Conservation (phyloP, 2,113 vertebrate species). For the Telmatochromis brachygnathus region DNA sequence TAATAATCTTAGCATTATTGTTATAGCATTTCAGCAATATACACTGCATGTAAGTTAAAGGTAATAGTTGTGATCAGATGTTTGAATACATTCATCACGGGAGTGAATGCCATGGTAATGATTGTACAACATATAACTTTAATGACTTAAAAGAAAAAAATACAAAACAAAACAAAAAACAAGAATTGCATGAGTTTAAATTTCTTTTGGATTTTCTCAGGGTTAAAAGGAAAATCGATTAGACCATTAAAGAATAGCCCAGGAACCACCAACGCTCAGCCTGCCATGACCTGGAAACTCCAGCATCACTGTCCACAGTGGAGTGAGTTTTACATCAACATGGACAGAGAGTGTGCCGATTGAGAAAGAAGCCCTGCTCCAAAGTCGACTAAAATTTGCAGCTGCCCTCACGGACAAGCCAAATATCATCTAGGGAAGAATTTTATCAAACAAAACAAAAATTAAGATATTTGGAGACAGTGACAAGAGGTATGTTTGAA, state of each 20-base stretch:
- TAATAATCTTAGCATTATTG: not conserved
- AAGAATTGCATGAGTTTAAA: not conserved
- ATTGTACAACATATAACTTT: not conserved
- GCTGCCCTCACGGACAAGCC: not conserved
- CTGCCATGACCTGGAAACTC: not conserved
- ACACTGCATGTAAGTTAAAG: not conserved
- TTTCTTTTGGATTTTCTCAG: not conserved
- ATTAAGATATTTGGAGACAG: not conserved
- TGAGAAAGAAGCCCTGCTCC: not conserved
- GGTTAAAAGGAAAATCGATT: not conserved
- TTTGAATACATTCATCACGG: not conserved
- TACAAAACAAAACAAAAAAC: not conserved
- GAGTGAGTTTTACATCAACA: not conserved
- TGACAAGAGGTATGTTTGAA: not conserved
- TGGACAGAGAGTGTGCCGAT: not conserved
- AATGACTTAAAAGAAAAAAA: not conserved
- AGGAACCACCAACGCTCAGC: not conserved
- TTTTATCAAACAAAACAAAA: not conserved
- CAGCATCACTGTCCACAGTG: not conserved
- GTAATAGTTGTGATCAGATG: not conserved
- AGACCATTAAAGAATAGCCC: not conserved
- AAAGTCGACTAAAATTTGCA: not conserved
- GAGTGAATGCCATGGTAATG: not conserved
- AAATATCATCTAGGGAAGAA: not conserved
- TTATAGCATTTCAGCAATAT: not conserved